phyloP scores from a whole-genome alignment of 2,888 invertebrate species.

The Chrysotoxum bicinctum region DNA sequence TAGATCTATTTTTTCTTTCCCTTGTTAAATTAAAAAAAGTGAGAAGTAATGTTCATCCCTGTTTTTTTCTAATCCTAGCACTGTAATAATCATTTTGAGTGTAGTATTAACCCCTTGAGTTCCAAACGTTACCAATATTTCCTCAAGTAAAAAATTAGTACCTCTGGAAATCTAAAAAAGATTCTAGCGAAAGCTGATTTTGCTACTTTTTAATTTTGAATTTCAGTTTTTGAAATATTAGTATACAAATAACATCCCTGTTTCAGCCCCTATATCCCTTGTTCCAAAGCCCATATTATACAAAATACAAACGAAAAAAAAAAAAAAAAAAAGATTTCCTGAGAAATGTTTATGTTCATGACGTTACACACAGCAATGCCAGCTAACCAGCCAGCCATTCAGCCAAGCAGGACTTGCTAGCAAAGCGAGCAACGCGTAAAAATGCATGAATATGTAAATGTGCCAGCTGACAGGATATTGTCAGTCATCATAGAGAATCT shows the following conservation, averaged over 20 bases:
- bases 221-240: background rate
- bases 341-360: constrained; percentile 64
- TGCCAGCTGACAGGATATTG: constrained; percentile 72
- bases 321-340: constrained; percentile 26
- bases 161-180: background rate
- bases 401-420: background rate
- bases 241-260: constrained; percentile 1
- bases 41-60: too few relatives aligned
- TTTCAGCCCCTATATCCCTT: background rate
- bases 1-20: too few relatives aligned
- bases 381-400: background rate
- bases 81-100: too few relatives aligned
- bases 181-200: background rate
- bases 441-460: constrained; percentile 72
- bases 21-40: too few relatives aligned
- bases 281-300: constrained; percentile 19
- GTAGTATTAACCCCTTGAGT: too few relatives aligned
- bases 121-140: too few relatives aligned
- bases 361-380: constrained; percentile 41
- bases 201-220: background rate
- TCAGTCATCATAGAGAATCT: constrained; percentile 69
- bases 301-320: background rate
- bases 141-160: too few relatives aligned
- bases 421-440: constrained; percentile 58
- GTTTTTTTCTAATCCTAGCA: too few relatives aligned